Percentiles rank a stretch among this genome's conserved stretches.
Evolutionary conservation across 2,888 invertebrate genomes (phyloP).

Genomic region (Orthosia cruda): DNA sequence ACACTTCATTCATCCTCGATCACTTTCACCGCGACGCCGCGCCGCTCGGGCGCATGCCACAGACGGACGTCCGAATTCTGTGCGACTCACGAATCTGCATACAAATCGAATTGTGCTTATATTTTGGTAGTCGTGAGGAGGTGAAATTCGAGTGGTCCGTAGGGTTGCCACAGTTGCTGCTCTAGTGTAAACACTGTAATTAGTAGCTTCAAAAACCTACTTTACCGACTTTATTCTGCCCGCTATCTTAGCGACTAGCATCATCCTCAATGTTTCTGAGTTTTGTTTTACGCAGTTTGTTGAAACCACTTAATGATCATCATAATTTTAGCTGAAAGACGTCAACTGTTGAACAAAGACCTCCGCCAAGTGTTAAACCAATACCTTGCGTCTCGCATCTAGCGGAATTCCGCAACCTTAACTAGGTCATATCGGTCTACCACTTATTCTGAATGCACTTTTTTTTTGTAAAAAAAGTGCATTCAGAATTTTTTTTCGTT

Average conservation of each 20-base stretch:
- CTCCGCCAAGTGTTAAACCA: not conserved
- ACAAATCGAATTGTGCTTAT: constrained; percentile 62
- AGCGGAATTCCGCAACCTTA: no score
- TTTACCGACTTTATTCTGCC: no score
- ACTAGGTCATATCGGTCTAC: no score
- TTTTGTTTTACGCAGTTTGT: not conserved
- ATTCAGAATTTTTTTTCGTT: no score
- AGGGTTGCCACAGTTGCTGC: not conserved
- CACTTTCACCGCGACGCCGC: constrained; percentile 61
- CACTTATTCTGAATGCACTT: no score
- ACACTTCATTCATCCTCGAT: constrained; percentile 30
- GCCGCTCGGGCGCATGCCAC: constrained; percentile 33
- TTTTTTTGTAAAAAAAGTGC: no score
- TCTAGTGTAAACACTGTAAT: not conserved
- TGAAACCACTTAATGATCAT: no score
- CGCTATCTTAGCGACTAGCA: no score
- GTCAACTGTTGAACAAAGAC: not conserved
- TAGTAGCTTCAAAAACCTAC: no score
- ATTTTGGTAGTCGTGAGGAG: constrained; percentile 29
- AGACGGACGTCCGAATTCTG: constrained; percentile 56
- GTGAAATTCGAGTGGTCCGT: constrained; percentile 50
- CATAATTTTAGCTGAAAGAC: not conserved
- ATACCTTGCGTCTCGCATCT: no score
- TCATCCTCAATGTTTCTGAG: not conserved
- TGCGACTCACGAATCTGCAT: constrained; percentile 59